Base-by-base conservation (phyloP, 2,113 vertebrate genomes). In the Phrynosoma blainvillii region DNA sequence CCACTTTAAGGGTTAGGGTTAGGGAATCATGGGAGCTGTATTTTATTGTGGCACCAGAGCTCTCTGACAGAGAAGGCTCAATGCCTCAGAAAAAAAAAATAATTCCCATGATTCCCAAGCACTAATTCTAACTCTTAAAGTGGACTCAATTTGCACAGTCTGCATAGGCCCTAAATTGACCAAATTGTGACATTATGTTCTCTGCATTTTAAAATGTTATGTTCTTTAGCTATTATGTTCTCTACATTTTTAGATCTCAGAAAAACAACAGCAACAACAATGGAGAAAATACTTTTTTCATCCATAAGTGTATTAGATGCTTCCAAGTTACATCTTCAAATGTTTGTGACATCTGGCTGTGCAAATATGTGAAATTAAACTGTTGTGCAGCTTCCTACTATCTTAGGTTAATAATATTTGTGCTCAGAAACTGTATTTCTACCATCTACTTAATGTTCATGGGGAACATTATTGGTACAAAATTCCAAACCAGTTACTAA, bases 341-440 rank as follows among this genome's bases (percentile, higher is more conserved):
- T 30, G 65, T 23, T 70, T 13, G 27, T 10, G 2, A 27, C 84
- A 62, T 54, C 0, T 42, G 77, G 65, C 1, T 9, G 30, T 65
- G 86, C 13, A 85, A 79, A 89, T 84, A n/a, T 84, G 2, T 71
- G 27, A 73, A 91, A 8, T 36, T 52, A 70, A 84, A 1, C 2
- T 87, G 5, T 80, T 65, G 30, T 40, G n/a, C 0, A 83, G 20
- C 59, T 56, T 14, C 3, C 6, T 77, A 5, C 16, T 54, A 0
- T 18, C 18, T 11, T 30, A 4, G 70, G 2, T 75, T 52, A 23
- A 2, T 13, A 30, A 2, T 36, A 4, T 68, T 82, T 82, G 6
- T 52, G 42, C 20, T 70, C 13, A 66, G 62, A 40, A 87, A 73
- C 0, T 1, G 18, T 2, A 36, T 1, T 12, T 86, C 32, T 25